phyloP scores from a whole-genome alignment of 2,797 vertebrate genomes.

The Acridotheres tristis region DNA sequence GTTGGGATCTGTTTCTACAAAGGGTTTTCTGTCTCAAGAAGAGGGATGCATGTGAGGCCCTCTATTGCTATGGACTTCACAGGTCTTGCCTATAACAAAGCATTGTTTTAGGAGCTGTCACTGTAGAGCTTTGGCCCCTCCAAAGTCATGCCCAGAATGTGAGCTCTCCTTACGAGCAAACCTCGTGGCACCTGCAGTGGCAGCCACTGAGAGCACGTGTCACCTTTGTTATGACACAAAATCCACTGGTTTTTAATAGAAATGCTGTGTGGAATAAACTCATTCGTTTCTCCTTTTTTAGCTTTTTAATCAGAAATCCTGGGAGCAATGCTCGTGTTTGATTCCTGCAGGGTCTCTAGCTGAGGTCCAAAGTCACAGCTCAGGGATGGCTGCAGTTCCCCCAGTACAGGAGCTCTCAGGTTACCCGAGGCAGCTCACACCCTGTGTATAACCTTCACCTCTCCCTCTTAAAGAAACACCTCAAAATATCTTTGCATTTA shows the following conservation, averaged over 20 bases:
- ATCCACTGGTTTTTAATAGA: neutral
- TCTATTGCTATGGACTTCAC: neutral
- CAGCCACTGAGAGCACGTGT: neutral
- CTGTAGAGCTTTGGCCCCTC: neutral
- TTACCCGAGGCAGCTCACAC: neutral
- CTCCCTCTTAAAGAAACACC: neutral
- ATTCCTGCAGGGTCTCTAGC: neutral
- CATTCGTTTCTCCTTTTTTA: neutral
- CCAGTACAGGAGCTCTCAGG: rapidly evolving
- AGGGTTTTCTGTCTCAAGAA: neutral
- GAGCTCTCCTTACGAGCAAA: neutral
- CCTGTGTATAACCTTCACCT: neutral
- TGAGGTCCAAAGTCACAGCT: neutral
- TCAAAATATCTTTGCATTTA: neutral
- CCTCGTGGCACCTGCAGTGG: neutral
- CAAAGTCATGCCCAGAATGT: neutral
- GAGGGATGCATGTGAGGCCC: neutral
- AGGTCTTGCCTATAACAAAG: neutral
- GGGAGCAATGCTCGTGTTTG: neutral
- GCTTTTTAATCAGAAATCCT: neutral
- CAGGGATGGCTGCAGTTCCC: neutral
- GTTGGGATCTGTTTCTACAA: neutral
- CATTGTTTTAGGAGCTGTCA: neutral
- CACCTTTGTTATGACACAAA: neutral
- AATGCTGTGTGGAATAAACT: neutral